Evolutionary conservation across 2,888 invertebrate genomes (phyloP), one percentile per base, ranked within the genome.

Genomic region (Prosopocoilus inquinatus): DNA sequence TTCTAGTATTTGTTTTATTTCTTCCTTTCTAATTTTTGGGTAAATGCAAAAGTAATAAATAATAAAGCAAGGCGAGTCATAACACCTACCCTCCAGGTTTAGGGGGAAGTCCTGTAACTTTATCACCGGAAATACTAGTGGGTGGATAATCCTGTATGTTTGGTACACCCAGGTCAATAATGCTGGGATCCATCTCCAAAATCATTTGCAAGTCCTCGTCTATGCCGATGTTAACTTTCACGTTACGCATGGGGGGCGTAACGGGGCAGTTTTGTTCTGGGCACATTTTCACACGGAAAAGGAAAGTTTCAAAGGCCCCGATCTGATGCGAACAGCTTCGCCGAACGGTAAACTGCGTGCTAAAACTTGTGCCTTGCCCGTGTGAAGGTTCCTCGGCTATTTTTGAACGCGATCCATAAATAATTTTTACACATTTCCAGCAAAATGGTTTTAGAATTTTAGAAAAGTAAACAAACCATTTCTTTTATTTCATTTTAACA

Each of bases 171-270:
- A 76, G 72, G 72, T 83, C 83, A 47, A 83, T 80, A 70, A 83
- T 81, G 63, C 82, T 81, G 13, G 84, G 84, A 71, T 84, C 82
- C 82, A 82, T 82, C 69, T 84, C 83, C 48, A 84, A 75, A 57
- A 83, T 82, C 81, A 82, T 82, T 70, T 80, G 80, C 50, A 84
- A 72, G 70, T 83, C 83, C 59, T 82, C 81, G 68, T 84, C 83
- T 63, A 84, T 83, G 11, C 83, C 83, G 60, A 82, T 78, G 41
- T 79, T 79, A 4, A 82, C 78, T 41, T 78, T 57, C 33, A 63
- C 50, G 34, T 60, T 63, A 12, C 50, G 34, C 54, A 55, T 62
- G 11, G 50, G 53, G 11, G 50, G 53, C 8, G 52, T 51, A n/a
- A 50, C 16, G 20, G 20, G 20, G 43, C n/a, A 20, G 12, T 47